Conservation (phyloP, 2,113 vertebrate genomes). For the Callorhinus ursinus region DNA sequence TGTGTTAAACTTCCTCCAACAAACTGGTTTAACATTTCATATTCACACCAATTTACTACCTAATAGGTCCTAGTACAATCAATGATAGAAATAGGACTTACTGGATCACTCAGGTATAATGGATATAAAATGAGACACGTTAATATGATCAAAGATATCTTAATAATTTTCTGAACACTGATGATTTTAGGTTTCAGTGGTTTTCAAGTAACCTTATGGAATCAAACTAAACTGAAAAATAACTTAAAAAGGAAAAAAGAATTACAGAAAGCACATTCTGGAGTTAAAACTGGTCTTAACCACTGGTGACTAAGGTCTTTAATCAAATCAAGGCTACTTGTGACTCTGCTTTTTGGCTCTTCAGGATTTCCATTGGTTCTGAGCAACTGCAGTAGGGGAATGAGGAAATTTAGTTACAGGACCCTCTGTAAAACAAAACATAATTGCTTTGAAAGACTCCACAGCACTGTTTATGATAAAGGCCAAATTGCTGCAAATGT, state of each 20-base stretch:
- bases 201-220: background rate
- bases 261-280: background rate
- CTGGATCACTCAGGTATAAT: conserved; percentile 61
- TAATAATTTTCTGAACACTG: conserved; percentile 71
- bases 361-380: background rate
- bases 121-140: conserved; percentile 68
- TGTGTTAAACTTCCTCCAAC: conserved; percentile 62
- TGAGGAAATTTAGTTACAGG: background rate
- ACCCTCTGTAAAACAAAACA: background rate
- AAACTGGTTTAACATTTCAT: conserved; percentile 56
- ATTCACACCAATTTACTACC: conserved; percentile 68
- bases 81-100: conserved; percentile 42
- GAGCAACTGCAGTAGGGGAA: background rate
- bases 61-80: conserved; percentile 42
- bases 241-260: background rate
- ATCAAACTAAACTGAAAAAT: background rate
- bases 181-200: conserved; percentile 54
- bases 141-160: conserved; percentile 68
- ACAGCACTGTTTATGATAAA: background rate
- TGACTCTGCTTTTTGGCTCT: background rate
- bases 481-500: too few relatives aligned
- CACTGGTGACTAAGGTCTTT: background rate
- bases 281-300: background rate
- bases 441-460: background rate
- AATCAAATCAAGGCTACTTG: background rate